Evolutionary conservation across 2,113 vertebrate genomes (phyloP), one percentile per base, ranked within the genome.

Genomic region (Gambusia holbrooki): DNA sequence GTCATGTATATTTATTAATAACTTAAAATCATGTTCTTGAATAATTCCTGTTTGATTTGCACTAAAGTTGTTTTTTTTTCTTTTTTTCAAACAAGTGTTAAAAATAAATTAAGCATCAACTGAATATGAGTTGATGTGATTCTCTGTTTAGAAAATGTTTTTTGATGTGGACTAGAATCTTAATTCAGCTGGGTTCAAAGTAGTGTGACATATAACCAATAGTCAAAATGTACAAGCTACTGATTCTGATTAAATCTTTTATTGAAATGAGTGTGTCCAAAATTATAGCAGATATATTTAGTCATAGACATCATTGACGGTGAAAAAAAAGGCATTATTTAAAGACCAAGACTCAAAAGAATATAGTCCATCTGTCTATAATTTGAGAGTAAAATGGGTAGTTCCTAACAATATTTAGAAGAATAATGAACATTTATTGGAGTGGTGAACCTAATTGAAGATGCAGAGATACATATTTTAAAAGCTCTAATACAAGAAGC

Each of bases 1-100:
- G 74, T 89, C 42, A 73, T 92, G 88, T 90, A 90, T 97, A 97
- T 97, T 97, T 97, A 96, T 97, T 96, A 96, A 96, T 97, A 96
- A 93, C 96, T 97, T 97, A 96, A 97, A 96, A 87, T 95, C 90
- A 94, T 93, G 67, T 90, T 89, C 95, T 83, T 83, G 64, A 94
- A 93, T 62, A 90, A 93, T 94, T 96, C 92, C 42, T 96, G 93
- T 96, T 95, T 97, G 94, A 96, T 96, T 95, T 94, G 89, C 95
- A 89, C 95, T 95, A 84, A 94, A 90, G 77, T 17, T 48, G n/a
- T 17, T 19, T 48, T 5, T 5, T 17, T 74, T 93, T 80, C 79
- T 51, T 66, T 93, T 81, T 85, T 80, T 91, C 89, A 93, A 92
- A 92, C 65, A 58, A 77, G 84, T 90, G 92, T 95, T 92, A 92